Conservation (phyloP, 2,888 invertebrate species). For the Drosophila monieri region DNA sequence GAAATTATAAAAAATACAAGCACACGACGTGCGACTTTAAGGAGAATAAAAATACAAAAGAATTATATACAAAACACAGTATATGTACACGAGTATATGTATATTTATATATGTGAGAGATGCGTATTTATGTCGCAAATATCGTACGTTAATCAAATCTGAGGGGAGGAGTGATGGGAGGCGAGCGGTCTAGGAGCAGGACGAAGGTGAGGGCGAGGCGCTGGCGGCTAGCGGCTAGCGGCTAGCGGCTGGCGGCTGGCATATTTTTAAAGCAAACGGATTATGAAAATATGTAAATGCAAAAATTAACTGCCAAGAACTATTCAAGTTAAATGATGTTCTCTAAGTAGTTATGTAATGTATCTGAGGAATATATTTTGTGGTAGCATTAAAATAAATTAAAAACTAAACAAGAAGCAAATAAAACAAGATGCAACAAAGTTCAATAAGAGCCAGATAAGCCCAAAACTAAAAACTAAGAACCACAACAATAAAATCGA, state of each 20-base stretch:
- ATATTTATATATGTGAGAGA: conserved; percentile 38
- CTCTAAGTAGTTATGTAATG: conserved; percentile 69
- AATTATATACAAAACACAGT: conserved; percentile 10
- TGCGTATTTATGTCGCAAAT: conserved; percentile 53
- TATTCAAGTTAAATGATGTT: conserved; percentile 78
- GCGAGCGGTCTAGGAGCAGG: too few species aligned
- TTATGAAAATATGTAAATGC: conserved; percentile 60
- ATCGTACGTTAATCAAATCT: conserved; percentile 29
- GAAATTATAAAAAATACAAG: conserved; percentile 66
- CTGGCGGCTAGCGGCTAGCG: too few species aligned
- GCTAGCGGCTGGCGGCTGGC: too few species aligned
- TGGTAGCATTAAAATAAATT: conserved; percentile 56
- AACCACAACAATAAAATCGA: not conserved
- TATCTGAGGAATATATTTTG: conserved; percentile 61
- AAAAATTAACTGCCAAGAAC: conserved; percentile 82
- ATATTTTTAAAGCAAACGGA: conserved; percentile 46
- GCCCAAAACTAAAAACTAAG: conserved; percentile 8
- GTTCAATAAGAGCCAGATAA: conserved; percentile 15
- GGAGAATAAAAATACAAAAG: conserved; percentile 25
- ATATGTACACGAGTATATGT: conserved; percentile 7
- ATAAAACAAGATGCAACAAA: conserved; percentile 15
- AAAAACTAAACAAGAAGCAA: conserved; percentile 15
- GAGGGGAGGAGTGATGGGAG: too few species aligned
- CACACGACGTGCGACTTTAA: conserved; percentile 33
- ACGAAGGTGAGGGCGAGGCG: too few species aligned